Evolutionary conservation across 30 jellyfish, hydroid and myxozoan species (phyloP).

Genomic region (Clytia hemisphaerica): DNA sequence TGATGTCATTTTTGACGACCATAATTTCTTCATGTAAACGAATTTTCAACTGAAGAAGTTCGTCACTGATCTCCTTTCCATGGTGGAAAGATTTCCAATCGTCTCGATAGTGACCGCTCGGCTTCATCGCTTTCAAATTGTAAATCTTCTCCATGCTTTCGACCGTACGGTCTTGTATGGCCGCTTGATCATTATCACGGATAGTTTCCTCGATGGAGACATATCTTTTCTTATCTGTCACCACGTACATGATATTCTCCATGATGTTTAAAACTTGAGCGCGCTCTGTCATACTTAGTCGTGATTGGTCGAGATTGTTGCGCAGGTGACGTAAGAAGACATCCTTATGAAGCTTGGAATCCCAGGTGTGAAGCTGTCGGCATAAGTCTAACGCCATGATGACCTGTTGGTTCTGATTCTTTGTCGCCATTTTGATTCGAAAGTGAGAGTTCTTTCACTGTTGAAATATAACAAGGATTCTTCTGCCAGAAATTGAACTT

Average conservation of each 20-base stretch:
- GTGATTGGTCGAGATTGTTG: neutral
- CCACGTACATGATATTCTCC: neutral
- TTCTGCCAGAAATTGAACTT: no score
- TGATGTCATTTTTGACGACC: slow-evolving; percentile 4
- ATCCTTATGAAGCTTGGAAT: neutral
- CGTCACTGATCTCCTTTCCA: slow-evolving; percentile 9
- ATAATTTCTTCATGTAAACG: slow-evolving; percentile 10
- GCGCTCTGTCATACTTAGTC: neutral
- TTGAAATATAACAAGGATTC: no score
- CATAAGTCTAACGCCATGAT: neutral
- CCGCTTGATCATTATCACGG: neutral
- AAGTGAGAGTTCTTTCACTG: no score
- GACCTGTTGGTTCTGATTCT: neutral
- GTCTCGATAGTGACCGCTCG: no score
- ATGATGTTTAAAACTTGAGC: neutral
- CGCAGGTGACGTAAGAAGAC: neutral
- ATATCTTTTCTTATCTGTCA: slow-evolving; percentile 2
- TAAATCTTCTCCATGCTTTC: slow-evolving; percentile 4
- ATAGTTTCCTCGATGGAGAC: neutral
- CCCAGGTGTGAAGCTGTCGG: slow-evolving; percentile 11
- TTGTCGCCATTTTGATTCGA: neutral
- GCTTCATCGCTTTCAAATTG: neutral
- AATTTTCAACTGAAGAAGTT: slow-evolving; percentile 11
- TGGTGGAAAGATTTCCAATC: neutral
- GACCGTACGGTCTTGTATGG: no score